These are phyloP conservation scores for Apostichopus parvimensis DNA, from an alignment of 35 echinoderm and acorn worm genomes.

Conservation along the genomic window DNA sequence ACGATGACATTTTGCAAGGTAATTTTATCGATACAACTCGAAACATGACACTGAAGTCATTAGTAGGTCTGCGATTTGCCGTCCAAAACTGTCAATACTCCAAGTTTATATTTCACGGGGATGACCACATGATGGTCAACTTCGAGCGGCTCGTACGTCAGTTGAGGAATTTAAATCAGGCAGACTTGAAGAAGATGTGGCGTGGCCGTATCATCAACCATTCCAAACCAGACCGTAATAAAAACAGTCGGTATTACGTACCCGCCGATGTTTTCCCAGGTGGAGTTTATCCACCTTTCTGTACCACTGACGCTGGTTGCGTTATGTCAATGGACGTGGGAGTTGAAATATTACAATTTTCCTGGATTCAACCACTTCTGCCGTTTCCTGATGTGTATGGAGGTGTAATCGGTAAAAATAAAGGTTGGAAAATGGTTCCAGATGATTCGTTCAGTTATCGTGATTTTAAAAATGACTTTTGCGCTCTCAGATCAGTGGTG, in stretches of 20 bases:
- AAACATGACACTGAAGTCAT: slow-evolving; percentile 69
- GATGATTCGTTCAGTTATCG: slow-evolving; percentile 66
- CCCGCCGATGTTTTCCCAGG: slow-evolving; percentile 36
- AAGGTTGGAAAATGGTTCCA: slow-evolving; percentile 52
- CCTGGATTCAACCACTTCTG: slow-evolving; percentile 65
- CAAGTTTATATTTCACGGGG: slow-evolving; percentile 74
- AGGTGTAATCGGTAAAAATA: slow-evolving; percentile 65
- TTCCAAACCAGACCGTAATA: slow-evolving; percentile 61
- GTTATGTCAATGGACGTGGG: slow-evolving; percentile 65
- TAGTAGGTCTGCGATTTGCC: slow-evolving; percentile 72
- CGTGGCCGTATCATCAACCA: slow-evolving; percentile 48
- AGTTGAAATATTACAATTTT: slow-evolving; percentile 32
- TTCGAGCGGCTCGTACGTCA: slow-evolving; percentile 66
- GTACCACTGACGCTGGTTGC: slow-evolving; percentile 78
- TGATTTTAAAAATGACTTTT: slow-evolving; percentile 64
- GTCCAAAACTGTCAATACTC: slow-evolving; percentile 35
- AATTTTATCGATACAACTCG: slow-evolving; percentile 69
- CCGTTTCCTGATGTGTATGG: slow-evolving; percentile 77
- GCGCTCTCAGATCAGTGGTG: slow-evolving; percentile 64
- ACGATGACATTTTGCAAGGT: slow-evolving; percentile 86
- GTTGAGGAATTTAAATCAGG: slow-evolving; percentile 56
- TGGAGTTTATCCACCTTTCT: slow-evolving; percentile 74
- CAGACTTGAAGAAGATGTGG: slow-evolving; percentile 71
- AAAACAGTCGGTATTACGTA: slow-evolving; percentile 71
- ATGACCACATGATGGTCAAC: slow-evolving; percentile 82